Evolutionary conservation across 2,113 vertebrate genomes (phyloP).

Genomic region (Bos indicus): DNA sequence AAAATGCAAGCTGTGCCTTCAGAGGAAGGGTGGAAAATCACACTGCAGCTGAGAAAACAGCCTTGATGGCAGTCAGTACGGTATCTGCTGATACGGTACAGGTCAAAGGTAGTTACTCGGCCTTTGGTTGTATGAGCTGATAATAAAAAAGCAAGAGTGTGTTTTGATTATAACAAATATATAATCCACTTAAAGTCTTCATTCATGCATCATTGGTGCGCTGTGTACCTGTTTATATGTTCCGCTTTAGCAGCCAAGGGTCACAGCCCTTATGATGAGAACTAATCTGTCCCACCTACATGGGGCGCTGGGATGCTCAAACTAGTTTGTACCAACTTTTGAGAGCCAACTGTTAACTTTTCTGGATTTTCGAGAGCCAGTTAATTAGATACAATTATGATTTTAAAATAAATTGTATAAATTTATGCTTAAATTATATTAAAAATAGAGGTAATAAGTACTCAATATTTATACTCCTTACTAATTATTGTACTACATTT

Average conservation of each 20-base stretch:
- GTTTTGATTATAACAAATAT: not conserved
- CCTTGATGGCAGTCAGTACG: rapidly evolving
- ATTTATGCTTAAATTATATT: not conserved
- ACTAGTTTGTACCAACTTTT: not conserved
- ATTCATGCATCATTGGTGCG: not conserved
- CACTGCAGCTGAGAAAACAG: not conserved
- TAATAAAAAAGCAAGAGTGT: not conserved
- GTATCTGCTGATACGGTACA: not conserved
- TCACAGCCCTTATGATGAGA: not conserved
- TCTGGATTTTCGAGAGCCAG: not conserved
- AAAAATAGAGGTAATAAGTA: not conserved
- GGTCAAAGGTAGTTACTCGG: not conserved
- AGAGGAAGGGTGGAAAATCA: not conserved
- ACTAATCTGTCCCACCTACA: not conserved
- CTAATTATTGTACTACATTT: not conserved
- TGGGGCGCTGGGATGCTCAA: not conserved
- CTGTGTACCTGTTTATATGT: not conserved
- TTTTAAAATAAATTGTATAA: not conserved
- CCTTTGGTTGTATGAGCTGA: not conserved
- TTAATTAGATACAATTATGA: not conserved
- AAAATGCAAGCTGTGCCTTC: not conserved
- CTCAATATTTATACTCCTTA: not conserved
- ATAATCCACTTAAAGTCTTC: not conserved
- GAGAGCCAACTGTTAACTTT: not conserved
- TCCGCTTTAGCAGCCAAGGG: not conserved